These are phyloP conservation scores for Boleophthalmus pectinirostris DNA, from an alignment of 2,113 vertebrate genomes.

Conservation along the genomic window DNA sequence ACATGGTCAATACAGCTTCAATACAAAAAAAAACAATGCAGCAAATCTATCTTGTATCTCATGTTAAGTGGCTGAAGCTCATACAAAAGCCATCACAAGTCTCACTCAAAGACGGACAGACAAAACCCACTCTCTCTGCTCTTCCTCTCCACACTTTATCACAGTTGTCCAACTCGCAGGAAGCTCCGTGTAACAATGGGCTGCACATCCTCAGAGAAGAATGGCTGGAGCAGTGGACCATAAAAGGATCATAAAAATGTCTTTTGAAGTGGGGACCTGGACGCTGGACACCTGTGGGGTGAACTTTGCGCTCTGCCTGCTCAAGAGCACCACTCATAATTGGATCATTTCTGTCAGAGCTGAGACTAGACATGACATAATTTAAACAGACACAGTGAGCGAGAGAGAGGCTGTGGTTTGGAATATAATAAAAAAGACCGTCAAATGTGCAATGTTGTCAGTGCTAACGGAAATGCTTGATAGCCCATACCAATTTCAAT, in stretches of 20 bases:
- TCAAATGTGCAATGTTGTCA: neutral
- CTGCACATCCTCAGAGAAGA: slow-evolving; percentile 44
- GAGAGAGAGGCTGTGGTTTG: no score
- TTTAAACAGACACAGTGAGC: neutral
- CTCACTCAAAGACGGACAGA: neutral
- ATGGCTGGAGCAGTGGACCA: slow-evolving; percentile 53
- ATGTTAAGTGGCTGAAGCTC: neutral
- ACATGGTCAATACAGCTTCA: neutral
- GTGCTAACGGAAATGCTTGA: no score
- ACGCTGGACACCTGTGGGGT: slow-evolving; percentile 66
- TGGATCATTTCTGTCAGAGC: slow-evolving; percentile 48
- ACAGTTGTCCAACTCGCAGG: slow-evolving; percentile 2
- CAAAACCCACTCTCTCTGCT: neutral
- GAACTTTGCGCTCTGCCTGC: slow-evolving; percentile 45
- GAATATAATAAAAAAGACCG: neutral
- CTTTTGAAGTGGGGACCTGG: slow-evolving; percentile 59
- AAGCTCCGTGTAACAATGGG: slow-evolving; percentile 44
- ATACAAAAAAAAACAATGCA: neutral
- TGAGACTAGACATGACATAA: neutral
- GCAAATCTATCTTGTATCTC: neutral
- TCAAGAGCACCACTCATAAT: slow-evolving; percentile 39
- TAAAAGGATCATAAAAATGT: slow-evolving; percentile 59
- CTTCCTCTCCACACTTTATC: neutral
- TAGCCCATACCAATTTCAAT: no score
- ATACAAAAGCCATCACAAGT: neutral